A percentile compares a stretch with the other conserved stretches of the same genome.
Conservation (phyloP, 1,140 invertebrate species). For the Panagrolaimus sp. region DNA sequence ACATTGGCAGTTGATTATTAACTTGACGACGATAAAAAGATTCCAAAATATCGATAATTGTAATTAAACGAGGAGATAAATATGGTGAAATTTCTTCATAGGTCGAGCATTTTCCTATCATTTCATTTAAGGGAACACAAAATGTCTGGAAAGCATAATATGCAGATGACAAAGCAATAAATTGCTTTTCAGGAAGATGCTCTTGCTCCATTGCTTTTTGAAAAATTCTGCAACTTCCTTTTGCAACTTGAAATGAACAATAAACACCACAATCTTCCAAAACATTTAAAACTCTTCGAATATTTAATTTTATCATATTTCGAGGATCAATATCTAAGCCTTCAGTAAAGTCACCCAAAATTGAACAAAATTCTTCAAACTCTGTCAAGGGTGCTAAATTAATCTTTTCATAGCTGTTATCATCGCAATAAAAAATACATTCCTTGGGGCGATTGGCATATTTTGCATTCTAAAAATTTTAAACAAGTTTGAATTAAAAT, state of each 20-base stretch:
- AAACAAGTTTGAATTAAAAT: background rate
- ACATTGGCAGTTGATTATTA: background rate
- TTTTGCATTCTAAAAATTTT: background rate
- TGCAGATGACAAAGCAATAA: background rate
- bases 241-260: background rate
- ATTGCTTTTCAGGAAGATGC: background rate
- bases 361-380: background rate
- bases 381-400: background rate
- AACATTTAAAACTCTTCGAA: background rate
- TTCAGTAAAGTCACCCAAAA: background rate
- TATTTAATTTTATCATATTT: background rate
- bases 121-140: background rate
- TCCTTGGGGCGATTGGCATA: background rate
- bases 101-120: background rate
- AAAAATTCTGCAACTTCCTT: background rate
- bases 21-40: background rate
- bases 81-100: background rate
- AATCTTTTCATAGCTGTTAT: background rate
- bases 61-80: background rate
- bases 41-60: background rate
- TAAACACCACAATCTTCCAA: background rate
- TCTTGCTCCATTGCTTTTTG: background rate
- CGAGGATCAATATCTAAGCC: constrained; percentile 2
- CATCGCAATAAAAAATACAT: too few relatives aligned
- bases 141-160: background rate